Conservation (phyloP, 2,888 invertebrate species). For the Prenolepis imparis region DNA sequence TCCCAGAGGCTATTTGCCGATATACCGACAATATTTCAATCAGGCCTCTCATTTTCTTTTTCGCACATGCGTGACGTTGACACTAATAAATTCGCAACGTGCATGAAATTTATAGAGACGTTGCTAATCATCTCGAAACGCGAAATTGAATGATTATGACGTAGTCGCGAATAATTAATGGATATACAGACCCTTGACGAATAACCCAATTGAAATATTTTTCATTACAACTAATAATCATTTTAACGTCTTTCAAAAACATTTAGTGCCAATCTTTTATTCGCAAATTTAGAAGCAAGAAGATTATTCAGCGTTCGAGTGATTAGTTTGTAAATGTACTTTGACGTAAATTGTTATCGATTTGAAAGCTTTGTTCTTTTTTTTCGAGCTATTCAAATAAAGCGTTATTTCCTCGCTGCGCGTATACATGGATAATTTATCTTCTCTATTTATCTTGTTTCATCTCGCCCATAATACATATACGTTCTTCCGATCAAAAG, state of each 20-base stretch:
- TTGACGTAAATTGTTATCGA: neutral
- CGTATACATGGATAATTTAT: neutral
- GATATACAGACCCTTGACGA: conserved; percentile 1
- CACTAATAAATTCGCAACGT: neutral
- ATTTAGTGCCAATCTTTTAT: neutral
- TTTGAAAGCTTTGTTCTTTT: neutral
- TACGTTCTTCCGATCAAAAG: conserved; percentile 2
- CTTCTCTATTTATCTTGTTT: neutral
- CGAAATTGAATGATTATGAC: conserved; percentile 22
- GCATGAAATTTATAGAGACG: conserved; percentile 15
- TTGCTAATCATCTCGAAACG: conserved; percentile 15
- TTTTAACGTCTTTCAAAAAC: neutral
- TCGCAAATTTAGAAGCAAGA: neutral
- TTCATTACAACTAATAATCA: neutral
- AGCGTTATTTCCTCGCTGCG: neutral
- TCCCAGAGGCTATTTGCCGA: neutral
- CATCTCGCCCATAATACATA: neutral
- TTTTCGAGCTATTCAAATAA: neutral
- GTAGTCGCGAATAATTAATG: conserved; percentile 17
- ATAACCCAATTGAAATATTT: conserved; percentile 17
- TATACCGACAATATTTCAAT: neutral
- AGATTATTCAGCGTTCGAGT: neutral
- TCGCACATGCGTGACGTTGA: neutral
- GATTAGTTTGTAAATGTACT: neutral
- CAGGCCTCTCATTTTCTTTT: neutral